Evolutionary conservation across 2,797 vertebrate genomes (phyloP).

Genomic region (Hippocampus kuda): DNA sequence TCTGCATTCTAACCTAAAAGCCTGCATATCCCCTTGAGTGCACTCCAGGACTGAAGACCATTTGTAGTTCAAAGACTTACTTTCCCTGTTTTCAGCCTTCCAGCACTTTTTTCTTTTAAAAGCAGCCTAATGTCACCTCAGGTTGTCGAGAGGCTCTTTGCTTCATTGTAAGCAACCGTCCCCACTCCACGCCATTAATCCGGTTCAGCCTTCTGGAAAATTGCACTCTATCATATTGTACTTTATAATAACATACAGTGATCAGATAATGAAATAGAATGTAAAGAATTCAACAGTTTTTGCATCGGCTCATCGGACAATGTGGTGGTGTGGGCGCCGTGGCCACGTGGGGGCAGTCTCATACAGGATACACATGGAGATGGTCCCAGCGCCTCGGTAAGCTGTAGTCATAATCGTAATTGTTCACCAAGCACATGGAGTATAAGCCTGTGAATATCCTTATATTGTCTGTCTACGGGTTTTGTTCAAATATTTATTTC

Average conservation of each 20-base stretch:
- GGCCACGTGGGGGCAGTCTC: no score
- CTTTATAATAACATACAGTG: no score
- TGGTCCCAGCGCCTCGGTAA: no score
- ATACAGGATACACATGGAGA: no score
- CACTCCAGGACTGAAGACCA: not conserved
- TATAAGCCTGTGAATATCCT: no score
- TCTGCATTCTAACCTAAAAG: not conserved
- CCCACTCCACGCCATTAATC: no score
- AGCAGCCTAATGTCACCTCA: constrained; percentile 56
- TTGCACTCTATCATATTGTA: no score
- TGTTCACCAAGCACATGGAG: no score
- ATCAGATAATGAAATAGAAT: not conserved
- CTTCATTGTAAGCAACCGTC: constrained; percentile 20
- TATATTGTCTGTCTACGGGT: no score
- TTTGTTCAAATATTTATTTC: no score
- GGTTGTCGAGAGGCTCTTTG: constrained; percentile 36
- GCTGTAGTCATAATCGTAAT: no score
- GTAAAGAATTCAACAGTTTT: not conserved
- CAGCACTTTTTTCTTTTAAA: constrained; percentile 33
- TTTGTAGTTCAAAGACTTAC: constrained; percentile 3
- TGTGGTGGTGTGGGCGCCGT: not conserved
- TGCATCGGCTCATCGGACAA: not conserved
- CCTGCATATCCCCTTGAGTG: not conserved
- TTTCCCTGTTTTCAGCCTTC: not conserved
- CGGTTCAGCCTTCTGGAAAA: no score